Base-by-base conservation (phyloP, 1,140 invertebrate species). In the Acyrthosiphon pisum region DNA sequence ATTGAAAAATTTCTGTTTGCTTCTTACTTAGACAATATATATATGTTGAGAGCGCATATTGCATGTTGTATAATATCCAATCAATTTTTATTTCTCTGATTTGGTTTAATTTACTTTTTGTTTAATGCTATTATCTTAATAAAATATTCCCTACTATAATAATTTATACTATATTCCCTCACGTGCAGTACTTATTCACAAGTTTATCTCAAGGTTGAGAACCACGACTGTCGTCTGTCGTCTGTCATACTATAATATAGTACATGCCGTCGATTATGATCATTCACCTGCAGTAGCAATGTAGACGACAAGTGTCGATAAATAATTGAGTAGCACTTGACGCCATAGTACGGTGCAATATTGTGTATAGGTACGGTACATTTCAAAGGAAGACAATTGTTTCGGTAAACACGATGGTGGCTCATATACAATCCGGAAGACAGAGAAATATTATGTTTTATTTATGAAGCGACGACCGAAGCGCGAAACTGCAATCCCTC, bases 361-460 rank as follows among this genome's bases (percentile, higher is more conserved):
- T 30, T 14, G 48, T 26, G 2, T 56, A 56, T 23, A 68, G 26
- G 56, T n/a, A 68, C 37, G 9, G 83, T 86, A 44, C 6, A 46
- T 86, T 86, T 46, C 23, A 37, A 86, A 44, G 3, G 23, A 86
- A 41, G 41, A 20, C 41, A 86, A 41, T 86, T 86, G 23, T 86
- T 86, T 86, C 23, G 37, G 23, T 86, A 44, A 86, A 86, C 83
- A 44, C 11, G 35, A 86, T 86, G 26, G 44, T 68, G 60, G 60
- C 60, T n/a, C 60, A 68, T 68, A 68, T 68, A 87, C 11, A 48
- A 87, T 6, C 60, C 60, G 60, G 4, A 68, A 68, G 84, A 87
- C 23, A 30, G 84, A 48, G 11, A 87, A 46, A 87, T 48, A 68
- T 68, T n/a, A 87, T 87, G 84, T 87, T 87, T 87, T 87, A 87